Evolutionary conservation across 2,797 vertebrate species (phyloP).

Genomic region (Tapirus indicus): DNA sequence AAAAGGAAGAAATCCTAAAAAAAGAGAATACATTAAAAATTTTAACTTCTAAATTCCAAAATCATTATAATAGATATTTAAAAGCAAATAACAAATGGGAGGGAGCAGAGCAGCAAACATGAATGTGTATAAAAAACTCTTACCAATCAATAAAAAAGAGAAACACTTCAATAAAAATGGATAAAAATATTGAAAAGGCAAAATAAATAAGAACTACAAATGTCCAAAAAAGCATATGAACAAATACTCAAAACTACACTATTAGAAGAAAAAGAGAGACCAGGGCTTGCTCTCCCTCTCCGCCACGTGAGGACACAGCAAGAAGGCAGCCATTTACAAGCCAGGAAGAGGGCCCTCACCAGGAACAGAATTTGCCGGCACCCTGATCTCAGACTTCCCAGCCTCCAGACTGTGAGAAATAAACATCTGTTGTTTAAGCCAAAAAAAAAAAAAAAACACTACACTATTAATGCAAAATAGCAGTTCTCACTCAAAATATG

Average conservation of each 20-base stretch:
- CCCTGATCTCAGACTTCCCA: too few relatives aligned
- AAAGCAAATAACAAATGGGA: constrained; percentile 28
- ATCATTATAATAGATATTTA: constrained; percentile 15
- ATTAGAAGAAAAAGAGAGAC: too few relatives aligned
- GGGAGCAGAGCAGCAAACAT: not conserved
- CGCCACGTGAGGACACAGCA: too few relatives aligned
- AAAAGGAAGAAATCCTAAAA: not conserved
- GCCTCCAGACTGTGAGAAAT: too few relatives aligned
- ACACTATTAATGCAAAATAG: not conserved
- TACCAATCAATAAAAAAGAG: not conserved
- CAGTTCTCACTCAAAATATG: not conserved
- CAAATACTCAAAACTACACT: constrained; percentile 43
- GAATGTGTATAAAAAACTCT: constrained; percentile 14
- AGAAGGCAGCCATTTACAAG: too few relatives aligned
- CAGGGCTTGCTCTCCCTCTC: too few relatives aligned
- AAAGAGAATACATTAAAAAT: not conserved
- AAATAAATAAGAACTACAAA: not conserved
- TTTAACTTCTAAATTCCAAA: constrained; percentile 19
- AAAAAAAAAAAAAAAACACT: too few relatives aligned
- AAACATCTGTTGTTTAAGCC: too few relatives aligned
- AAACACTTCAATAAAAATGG: not conserved
- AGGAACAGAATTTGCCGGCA: too few relatives aligned
- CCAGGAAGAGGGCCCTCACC: too few relatives aligned
- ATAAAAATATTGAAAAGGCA: not conserved
- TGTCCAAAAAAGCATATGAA: constrained; percentile 20